phyloP scores from a whole-genome alignment of 2,888 invertebrate genomes.

The Bugulina stolonifera region DNA sequence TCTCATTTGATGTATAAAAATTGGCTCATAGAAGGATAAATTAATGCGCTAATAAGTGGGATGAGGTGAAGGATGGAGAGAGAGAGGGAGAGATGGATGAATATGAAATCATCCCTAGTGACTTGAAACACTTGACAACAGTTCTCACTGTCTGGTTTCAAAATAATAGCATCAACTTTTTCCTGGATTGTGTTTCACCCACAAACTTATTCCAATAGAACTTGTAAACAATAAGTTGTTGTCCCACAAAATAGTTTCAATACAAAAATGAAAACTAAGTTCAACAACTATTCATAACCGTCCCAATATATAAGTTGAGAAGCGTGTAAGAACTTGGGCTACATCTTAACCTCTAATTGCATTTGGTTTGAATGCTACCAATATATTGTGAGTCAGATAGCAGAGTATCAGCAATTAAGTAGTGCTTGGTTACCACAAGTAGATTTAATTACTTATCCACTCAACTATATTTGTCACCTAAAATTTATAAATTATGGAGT shows the following conservation, averaged over 20 bases:
- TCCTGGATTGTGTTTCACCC: neutral
- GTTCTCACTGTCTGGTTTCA: neutral
- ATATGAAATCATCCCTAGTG: too few relatives aligned
- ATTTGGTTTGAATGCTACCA: neutral
- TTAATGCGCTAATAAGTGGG: too few relatives aligned
- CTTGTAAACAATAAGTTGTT: neutral
- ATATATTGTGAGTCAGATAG: neutral
- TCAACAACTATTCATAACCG: too few relatives aligned
- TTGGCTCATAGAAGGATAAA: too few relatives aligned
- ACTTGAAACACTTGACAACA: neutral
- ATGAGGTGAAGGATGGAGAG: too few relatives aligned
- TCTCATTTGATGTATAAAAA: too few relatives aligned
- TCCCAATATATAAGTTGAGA: too few relatives aligned
- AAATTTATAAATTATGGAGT: neutral
- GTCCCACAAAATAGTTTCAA: neutral
- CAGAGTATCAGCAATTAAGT: slow-evolving; percentile 7
- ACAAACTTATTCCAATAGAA: neutral
- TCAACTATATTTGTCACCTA: neutral
- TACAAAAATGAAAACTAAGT: too few relatives aligned
- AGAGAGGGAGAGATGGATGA: too few relatives aligned
- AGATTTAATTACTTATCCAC: neutral
- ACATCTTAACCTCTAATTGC: slow-evolving; percentile 16
- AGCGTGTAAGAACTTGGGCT: neutral
- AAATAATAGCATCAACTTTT: neutral
- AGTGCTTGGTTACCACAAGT: neutral